Percentiles rank a stretch among this genome's conserved stretches.
These are phyloP conservation scores for Phyllostomus hastatus DNA, from an alignment of 2,113 vertebrate species.

Conservation along the genomic window DNA sequence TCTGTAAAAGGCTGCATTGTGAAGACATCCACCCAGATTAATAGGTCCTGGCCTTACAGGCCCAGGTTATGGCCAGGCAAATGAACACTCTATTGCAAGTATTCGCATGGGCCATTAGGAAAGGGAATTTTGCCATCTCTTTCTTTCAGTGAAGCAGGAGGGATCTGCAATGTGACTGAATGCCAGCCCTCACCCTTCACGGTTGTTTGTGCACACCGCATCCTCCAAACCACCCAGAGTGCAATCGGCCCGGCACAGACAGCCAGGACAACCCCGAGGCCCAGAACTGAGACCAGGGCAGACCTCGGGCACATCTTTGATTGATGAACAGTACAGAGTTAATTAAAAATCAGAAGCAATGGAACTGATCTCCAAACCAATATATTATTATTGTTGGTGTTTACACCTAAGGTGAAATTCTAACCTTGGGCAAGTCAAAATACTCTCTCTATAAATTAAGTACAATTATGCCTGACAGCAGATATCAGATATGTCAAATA, in stretches of 20 bases:
- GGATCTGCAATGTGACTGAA: neutral
- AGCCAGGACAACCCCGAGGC: neutral
- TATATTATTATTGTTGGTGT: neutral
- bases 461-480: neutral
- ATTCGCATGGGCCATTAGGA: neutral
- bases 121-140: neutral
- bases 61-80: neutral
- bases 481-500: neutral
- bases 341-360: constrained; percentile 5
- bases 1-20: neutral
- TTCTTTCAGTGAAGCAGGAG: neutral
- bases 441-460: constrained; percentile 34
- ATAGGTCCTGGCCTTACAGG: neutral
- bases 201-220: neutral
- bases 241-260: neutral
- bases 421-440: neutral
- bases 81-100: neutral
- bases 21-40: neutral
- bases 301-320: neutral
- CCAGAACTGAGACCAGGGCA: neutral
- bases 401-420: neutral
- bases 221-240: neutral
- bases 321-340: neutral
- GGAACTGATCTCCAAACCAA: neutral
- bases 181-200: neutral